Conservation (phyloP, 2,888 invertebrate species). For the Eupithecia inturbata region DNA sequence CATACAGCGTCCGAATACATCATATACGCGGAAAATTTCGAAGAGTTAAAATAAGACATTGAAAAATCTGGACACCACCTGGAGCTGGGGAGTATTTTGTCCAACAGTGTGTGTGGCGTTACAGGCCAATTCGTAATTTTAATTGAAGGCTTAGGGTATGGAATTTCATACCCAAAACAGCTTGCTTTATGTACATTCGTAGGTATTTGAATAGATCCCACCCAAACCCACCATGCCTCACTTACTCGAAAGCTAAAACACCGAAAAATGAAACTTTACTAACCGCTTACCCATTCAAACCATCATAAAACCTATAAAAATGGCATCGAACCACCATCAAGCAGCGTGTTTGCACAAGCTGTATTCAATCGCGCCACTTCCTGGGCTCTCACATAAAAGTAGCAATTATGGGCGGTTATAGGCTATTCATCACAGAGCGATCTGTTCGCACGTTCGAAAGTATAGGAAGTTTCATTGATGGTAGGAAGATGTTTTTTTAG, state of each 20-base stretch:
- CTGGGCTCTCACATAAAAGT: slow-evolving; percentile 34
- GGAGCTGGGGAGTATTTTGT: background rate
- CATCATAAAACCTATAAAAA: slow-evolving; percentile 32
- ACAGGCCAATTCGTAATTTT: background rate
- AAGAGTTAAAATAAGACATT: too few species aligned
- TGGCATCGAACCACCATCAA: slow-evolving; percentile 28
- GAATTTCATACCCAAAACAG: too few species aligned
- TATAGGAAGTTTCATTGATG: slow-evolving; percentile 27
- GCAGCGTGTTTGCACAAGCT: slow-evolving; percentile 29
- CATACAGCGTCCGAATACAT: too few species aligned
- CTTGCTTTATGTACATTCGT: too few species aligned
- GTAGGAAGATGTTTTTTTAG: slow-evolving; percentile 36
- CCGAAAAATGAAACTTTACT: too few species aligned
- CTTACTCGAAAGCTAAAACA: background rate
- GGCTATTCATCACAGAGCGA: slow-evolving; percentile 43
- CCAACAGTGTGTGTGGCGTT: too few species aligned
- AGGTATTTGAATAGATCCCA: background rate
- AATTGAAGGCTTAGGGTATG: too few species aligned
- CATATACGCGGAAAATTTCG: too few species aligned
- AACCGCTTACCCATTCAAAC: slow-evolving; percentile 22
- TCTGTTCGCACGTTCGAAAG: slow-evolving; percentile 45
- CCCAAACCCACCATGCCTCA: background rate
- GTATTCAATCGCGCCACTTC: slow-evolving; percentile 33
- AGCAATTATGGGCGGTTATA: slow-evolving; percentile 40
- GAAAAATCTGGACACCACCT: too few species aligned